Percentiles rank a stretch among this genome's conserved stretches.
phyloP scores from a whole-genome alignment of 2,113 vertebrate species.

The Anoura caudifer region DNA sequence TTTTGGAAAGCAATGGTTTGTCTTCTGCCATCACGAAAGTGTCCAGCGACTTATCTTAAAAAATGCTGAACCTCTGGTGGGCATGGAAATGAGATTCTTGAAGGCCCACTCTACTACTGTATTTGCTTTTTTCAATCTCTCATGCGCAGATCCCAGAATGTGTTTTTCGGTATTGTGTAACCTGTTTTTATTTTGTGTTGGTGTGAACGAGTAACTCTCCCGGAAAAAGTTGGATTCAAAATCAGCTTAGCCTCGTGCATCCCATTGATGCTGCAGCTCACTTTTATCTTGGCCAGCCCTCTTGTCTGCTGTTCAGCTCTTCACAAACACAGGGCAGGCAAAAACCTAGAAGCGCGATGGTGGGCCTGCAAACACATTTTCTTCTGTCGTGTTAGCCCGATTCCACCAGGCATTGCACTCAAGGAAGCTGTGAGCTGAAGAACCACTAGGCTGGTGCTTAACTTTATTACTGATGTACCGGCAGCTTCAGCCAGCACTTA shows the following conservation, averaged over 20 bases:
- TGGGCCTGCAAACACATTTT: neutral
- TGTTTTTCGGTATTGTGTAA: neutral
- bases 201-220: neutral
- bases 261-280: neutral
- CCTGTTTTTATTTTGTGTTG: neutral
- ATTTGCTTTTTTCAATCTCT: neutral
- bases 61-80: neutral
- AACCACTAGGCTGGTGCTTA: neutral
- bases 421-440: neutral
- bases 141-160: neutral
- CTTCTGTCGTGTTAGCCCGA: neutral
- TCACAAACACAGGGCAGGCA: neutral
- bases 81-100: neutral
- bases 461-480: neutral
- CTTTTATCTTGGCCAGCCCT: neutral
- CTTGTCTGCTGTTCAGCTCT: neutral
- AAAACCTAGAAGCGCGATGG: neutral
- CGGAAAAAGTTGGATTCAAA: neutral
- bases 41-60: slow-evolving; percentile 22
- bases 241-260: neutral
- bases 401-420: neutral
- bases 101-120: neutral
- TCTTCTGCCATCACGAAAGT: slow-evolving; percentile 17
- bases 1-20: slow-evolving; percentile 48
- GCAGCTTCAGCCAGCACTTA: neutral